Percentiles rank a stretch among this genome's conserved stretches.
Evolutionary conservation across 2,113 vertebrate genomes (phyloP).

Genomic region (Archocentrus centrarchus): DNA sequence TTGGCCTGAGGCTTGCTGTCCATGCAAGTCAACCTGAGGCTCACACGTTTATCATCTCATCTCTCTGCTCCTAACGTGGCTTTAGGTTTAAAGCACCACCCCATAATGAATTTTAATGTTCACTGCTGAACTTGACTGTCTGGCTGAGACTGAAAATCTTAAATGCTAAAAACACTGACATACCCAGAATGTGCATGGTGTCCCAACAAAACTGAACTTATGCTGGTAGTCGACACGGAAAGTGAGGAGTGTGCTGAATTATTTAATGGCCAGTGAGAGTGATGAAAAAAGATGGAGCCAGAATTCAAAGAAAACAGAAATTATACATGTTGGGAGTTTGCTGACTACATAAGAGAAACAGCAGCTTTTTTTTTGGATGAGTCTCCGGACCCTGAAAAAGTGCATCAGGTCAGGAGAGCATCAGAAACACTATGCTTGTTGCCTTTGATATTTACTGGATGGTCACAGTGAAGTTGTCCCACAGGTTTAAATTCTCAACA

Average conservation of each 20-base stretch:
- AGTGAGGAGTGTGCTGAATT: constrained; percentile 60
- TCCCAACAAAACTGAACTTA: constrained; percentile 41
- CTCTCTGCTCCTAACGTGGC: constrained; percentile 18
- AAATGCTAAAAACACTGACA: constrained; percentile 26
- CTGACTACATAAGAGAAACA: not conserved
- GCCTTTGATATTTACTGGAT: not conserved
- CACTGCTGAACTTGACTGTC: constrained; percentile 56
- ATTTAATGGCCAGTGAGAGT: constrained; percentile 55
- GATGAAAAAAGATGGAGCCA: not conserved
- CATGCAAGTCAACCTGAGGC: constrained; percentile 27
- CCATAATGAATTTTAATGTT: constrained; percentile 71
- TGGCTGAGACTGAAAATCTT: constrained; percentile 13
- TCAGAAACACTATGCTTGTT: not conserved
- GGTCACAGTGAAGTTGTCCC: not conserved
- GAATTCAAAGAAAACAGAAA: constrained; percentile 15
- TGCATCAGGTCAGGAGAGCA: not conserved
- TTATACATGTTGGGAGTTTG: not conserved
- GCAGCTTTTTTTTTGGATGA: not conserved
- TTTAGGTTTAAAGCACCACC: constrained; percentile 17
- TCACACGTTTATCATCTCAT: constrained; percentile 45
- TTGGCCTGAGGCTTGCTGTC: constrained; percentile 51
- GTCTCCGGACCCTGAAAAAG: not conserved
- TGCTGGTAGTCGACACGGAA: constrained; percentile 39
- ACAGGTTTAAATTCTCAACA: not conserved
- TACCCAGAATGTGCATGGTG: not conserved